phyloP scores from a whole-genome alignment of 2,888 invertebrate genomes.

The Coleophora deauratella region DNA sequence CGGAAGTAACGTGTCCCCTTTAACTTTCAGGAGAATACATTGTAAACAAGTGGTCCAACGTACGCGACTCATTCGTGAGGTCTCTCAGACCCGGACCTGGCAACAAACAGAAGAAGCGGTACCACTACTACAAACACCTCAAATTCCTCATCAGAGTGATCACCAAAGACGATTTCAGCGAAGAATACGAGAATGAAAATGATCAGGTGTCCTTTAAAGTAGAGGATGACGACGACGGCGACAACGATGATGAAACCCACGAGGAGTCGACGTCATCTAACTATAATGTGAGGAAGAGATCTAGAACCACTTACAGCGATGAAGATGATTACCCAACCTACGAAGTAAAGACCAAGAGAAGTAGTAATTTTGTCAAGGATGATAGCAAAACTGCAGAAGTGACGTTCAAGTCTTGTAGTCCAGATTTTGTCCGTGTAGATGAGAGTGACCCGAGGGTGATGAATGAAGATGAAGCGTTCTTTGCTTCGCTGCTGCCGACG shows the following conservation, averaged over 20 bases:
- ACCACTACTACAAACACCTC: slow-evolving; percentile 46
- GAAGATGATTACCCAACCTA: too few species aligned
- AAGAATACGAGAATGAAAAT: slow-evolving; percentile 14
- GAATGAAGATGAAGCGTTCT: slow-evolving; percentile 68
- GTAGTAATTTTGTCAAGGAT: slow-evolving; percentile 9
- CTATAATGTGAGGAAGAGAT: too few species aligned
- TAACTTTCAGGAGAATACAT: slow-evolving; percentile 44
- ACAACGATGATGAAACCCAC: too few species aligned
- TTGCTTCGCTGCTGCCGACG: slow-evolving; percentile 56
- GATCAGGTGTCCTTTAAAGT: background rate
- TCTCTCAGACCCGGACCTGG: slow-evolving; percentile 43
- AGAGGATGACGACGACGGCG: background rate
- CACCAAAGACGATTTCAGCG: slow-evolving; percentile 23
- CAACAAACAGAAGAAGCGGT: slow-evolving; percentile 36
- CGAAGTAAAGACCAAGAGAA: slow-evolving; percentile 20
- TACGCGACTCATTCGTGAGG: slow-evolving; percentile 57
- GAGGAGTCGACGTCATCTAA: too few species aligned
- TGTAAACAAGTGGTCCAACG: slow-evolving; percentile 57
- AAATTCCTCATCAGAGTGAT: slow-evolving; percentile 41
- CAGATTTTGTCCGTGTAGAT: background rate
- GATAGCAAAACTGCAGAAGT: too few species aligned
- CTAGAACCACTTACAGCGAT: too few species aligned
- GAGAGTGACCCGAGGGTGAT: slow-evolving; percentile 44
- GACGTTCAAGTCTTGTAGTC: background rate
- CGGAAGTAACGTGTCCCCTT: too few species aligned